Evolutionary conservation across 1,140 invertebrate genomes (phyloP).

Genomic region (Meloidogyne floridensis): DNA sequence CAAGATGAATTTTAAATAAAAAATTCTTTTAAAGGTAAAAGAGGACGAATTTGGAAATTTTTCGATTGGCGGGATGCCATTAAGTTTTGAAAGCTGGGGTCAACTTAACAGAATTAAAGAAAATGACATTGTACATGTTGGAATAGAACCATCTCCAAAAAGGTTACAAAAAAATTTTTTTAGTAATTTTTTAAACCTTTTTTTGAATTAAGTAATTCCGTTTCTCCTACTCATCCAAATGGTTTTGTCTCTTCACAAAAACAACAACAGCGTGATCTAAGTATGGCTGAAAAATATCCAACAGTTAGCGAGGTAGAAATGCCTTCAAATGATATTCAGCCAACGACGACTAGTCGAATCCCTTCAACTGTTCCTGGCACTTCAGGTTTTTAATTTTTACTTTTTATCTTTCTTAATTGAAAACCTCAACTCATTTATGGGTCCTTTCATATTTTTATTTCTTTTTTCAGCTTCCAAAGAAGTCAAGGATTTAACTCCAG

Average conservation of each 20-base stretch:
- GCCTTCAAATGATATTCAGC: neutral
- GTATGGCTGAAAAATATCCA: conserved; percentile 17
- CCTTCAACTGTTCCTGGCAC: neutral
- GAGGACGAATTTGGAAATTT: conserved; percentile 33
- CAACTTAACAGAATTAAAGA: conserved; percentile 31
- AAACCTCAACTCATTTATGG: neutral
- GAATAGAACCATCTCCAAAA: conserved; percentile 8
- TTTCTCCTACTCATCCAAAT: neutral
- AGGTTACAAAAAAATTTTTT: neutral
- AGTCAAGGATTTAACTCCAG: neutral
- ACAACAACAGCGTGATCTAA: neutral
- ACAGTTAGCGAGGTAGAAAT: conserved; percentile 17
- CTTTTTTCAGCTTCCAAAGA: neutral
- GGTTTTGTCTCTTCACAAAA: neutral
- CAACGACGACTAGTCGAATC: neutral
- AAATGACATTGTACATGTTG: conserved; percentile 24
- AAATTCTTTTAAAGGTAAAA: conserved; percentile 14
- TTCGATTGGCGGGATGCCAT: conserved; percentile 17
- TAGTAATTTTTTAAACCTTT: no score
- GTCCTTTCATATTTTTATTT: neutral
- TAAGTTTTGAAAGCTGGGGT: conserved; percentile 31
- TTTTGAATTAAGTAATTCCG: neutral
- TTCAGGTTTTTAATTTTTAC: neutral
- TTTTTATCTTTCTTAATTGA: no score
- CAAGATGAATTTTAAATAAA: neutral